Base-by-base conservation (phyloP, 2,113 vertebrate species). In the Platichthys flesus region DNA sequence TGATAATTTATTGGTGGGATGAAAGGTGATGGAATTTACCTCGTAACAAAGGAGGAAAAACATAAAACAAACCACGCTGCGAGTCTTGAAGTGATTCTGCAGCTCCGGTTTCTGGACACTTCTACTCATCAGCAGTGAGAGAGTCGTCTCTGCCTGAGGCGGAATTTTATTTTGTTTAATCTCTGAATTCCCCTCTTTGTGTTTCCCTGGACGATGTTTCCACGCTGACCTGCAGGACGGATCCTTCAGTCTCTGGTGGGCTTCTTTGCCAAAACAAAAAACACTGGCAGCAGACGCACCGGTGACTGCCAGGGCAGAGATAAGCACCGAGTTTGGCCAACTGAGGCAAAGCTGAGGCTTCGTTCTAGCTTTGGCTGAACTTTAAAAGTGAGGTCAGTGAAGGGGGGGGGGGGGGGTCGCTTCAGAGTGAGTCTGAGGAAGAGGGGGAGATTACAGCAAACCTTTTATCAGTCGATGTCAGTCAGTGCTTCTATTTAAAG, bases 71-170 rank as follows among this genome's bases (percentile, higher is more conserved):
- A 15, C 2, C 3, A 52, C 20, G 5, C 20, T n/a, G 16, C 9
- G 51, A 52, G 9, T 52, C 51, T n/a, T 26, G 62, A 64, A 28
- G 57, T 58, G 23, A 58, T 14, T 55, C 54, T 55, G 54, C 54
- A 23, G 54, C 14, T 58, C 23, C 14, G 16, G 26, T 20, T 24
- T 54, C 51, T 57, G 55, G 21, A 14, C 21, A 9, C 28, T 16
- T 35, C 12, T 10, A 5, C 9, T 13, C 58, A 20, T 26, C 55
- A 8, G 55, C 47, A 49, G 47, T 49, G 55, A 57, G 21, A 26
- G 13, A 24, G 1, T 14, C 23, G 6, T 35, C 55, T 26, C 55
- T 26, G 26, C 26, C 16, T 15, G 9, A 61, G 31, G 20, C 31
- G 12, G 16, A 20, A n/a, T 42, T 23, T 23, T 42, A 16, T 45